Percentiles rank a stretch among this genome's conserved stretches.
These are phyloP conservation scores for Clivina fossor DNA, from an alignment of 2,888 invertebrate genomes.

Conservation along the genomic window DNA sequence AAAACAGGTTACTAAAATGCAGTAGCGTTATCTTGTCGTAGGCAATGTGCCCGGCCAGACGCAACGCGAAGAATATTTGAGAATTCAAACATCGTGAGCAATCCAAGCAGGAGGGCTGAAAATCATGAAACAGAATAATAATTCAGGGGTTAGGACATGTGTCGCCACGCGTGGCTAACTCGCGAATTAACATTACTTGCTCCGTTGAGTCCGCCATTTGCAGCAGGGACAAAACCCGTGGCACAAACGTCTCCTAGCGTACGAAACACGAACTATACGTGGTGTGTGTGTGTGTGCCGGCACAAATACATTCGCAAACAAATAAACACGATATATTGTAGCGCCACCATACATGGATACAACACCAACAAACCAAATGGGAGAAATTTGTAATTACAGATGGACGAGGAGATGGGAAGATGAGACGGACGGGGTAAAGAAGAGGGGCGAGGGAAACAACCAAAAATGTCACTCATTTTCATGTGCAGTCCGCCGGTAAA, in stretches of 20 bases:
- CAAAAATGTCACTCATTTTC: conserved; percentile 32
- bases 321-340: background rate
- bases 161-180: conserved; percentile 43
- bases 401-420: too few relatives aligned
- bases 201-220: conserved; percentile 43
- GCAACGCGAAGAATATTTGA: too few relatives aligned
- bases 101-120: too few relatives aligned
- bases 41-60: too few relatives aligned
- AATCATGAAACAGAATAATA: conserved; percentile 39
- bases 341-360: background rate
- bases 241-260: conserved; percentile 14
- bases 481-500: conserved; percentile 22
- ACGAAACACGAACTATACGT: conserved; percentile 9
- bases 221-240: conserved; percentile 37
- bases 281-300: too few relatives aligned
- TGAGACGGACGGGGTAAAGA: conserved; percentile 3
- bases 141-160: conserved; percentile 42
- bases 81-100: too few relatives aligned
- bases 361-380: conserved; percentile 20
- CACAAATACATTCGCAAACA: too few relatives aligned
- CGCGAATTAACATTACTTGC: conserved; percentile 44
- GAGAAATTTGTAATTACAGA: conserved; percentile 20
- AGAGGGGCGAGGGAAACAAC: background rate
- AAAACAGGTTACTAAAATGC: too few relatives aligned
- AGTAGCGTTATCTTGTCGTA: too few relatives aligned